Percentiles rank a stretch among this genome's conserved stretches.
Evolutionary conservation across 1,140 invertebrate species (phyloP).

Genomic region (Nymphalis io): DNA sequence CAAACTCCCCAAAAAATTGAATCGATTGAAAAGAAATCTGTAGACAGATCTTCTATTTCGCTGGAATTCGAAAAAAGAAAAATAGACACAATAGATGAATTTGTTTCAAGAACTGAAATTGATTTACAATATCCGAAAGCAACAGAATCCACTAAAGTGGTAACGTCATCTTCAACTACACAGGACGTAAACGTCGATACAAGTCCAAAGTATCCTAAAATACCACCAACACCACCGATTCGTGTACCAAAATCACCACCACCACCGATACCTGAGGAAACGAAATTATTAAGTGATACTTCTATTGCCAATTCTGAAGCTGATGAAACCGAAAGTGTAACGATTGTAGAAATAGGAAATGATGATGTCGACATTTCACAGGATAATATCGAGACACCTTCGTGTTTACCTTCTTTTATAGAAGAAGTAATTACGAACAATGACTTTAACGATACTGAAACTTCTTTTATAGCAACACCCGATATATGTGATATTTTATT

Average conservation of each 20-base stretch:
- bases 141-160: slow-evolving; percentile 20
- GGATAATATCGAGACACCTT: slow-evolving; percentile 30
- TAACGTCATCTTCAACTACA: slow-evolving; percentile 19
- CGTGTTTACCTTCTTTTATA: slow-evolving; percentile 43
- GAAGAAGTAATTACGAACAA: slow-evolving; percentile 44
- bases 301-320: slow-evolving; percentile 16
- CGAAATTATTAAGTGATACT: slow-evolving; percentile 9
- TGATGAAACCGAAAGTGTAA: slow-evolving; percentile 29
- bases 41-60: slow-evolving; percentile 47
- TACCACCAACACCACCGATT: slow-evolving; percentile 55
- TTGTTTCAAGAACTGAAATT: slow-evolving; percentile 33
- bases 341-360: slow-evolving; percentile 11
- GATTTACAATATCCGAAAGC: slow-evolving; percentile 41
- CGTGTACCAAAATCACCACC: slow-evolving; percentile 63
- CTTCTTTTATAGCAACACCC: slow-evolving; percentile 39
- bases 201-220: slow-evolving; percentile 23
- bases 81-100: slow-evolving; percentile 38
- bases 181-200: background rate
- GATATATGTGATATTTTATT: slow-evolving; percentile 46
- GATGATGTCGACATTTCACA: slow-evolving; percentile 16
- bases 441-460: slow-evolving; percentile 33
- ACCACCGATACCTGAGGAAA: slow-evolving; percentile 43
- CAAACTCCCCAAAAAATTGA: slow-evolving; percentile 42
- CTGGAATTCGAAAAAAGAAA: slow-evolving; percentile 44
- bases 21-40: slow-evolving; percentile 47